Evolutionary conservation across 2,888 invertebrate genomes (phyloP), one percentile per base, ranked within the genome.

Genomic region (Aelia acuminata): DNA sequence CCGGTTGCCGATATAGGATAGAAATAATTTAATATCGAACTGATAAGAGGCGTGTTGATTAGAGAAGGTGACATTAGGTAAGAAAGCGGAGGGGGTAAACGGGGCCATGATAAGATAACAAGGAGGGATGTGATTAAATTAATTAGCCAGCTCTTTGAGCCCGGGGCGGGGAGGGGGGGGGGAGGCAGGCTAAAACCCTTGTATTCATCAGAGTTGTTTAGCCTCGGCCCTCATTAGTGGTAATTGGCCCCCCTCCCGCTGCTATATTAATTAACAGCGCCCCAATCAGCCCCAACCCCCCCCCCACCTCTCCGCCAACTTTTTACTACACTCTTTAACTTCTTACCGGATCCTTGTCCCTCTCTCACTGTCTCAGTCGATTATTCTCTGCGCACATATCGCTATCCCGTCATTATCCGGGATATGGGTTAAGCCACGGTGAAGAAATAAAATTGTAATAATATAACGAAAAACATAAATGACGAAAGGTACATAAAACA

Each of bases 181-280:
- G 84, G 43, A 85, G 85, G 70, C 70, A 87, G 87, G 87, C 87
- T 87, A 87, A 63, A 53, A 39, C 53, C 87, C 87, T 63, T 87
- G 87, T 87, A 87, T 87, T 87, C 87, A 87, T 87, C 87, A 35
- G 87, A 57, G 87, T 57, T 63, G 57, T 87, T 57, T 87, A 63
- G 57, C 57, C 57, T 63, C 57, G 87, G 57, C 87, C 87, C 87
- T 87, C 87, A 87, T 87, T 87, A 87, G 87, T 63, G 87, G 87
- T 87, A 87, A 87, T 87, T 87, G 87, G 87, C 89, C 89, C 89
- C 90, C 90, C 91, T 89, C 89, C 90, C 91, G 90, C 75, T 57
- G 53, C 86, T 88, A 88, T 90, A 90, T 90, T 87, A 87, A 87
- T 87, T 87, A 87, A 87, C 87, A 87, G 87, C 43, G 87, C 87